phyloP scores from a whole-genome alignment of 2,113 vertebrate species.

The Gymnarchus niloticus region DNA sequence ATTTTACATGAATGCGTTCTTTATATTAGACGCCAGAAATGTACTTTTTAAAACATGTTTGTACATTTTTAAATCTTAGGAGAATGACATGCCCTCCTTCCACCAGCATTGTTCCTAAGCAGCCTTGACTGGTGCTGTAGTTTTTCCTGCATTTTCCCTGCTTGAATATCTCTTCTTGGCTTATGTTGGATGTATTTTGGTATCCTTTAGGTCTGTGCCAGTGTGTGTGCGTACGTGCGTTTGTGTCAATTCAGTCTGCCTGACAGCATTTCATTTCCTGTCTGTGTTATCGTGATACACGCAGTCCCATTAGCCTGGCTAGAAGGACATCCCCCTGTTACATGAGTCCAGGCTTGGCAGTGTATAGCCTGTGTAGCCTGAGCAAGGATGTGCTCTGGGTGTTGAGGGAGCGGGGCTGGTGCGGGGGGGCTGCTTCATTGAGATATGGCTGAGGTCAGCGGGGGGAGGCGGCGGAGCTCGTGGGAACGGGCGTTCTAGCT shows the following conservation, averaged over 20 bases:
- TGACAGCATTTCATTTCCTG: slow-evolving; percentile 7
- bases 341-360: slow-evolving; percentile 1
- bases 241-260: not conserved
- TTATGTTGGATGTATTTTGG: too few species aligned
- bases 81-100: too few species aligned
- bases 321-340: not conserved
- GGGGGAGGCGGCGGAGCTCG: slow-evolving; percentile 52
- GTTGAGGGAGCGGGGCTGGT: not conserved
- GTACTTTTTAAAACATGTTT: not conserved
- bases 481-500: slow-evolving; percentile 53
- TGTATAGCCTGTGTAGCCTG: not conserved
- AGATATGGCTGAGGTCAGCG: slow-evolving; percentile 54
- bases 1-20: not conserved
- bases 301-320: not conserved
- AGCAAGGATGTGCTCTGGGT: not conserved
- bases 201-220: not conserved
- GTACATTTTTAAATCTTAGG: not conserved
- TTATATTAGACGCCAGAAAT: not conserved
- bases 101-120: not conserved
- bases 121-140: too few species aligned
- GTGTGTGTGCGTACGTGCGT: not conserved
- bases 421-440: slow-evolving; percentile 41
- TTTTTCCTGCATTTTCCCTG: too few species aligned
- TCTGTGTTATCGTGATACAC: not conserved
- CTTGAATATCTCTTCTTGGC: too few species aligned